A percentile compares a stretch with the other conserved stretches of the same genome.
These are phyloP conservation scores for Stenoptilia bipunctidactyla DNA, from an alignment of 2,888 invertebrate species.

Conservation along the genomic window DNA sequence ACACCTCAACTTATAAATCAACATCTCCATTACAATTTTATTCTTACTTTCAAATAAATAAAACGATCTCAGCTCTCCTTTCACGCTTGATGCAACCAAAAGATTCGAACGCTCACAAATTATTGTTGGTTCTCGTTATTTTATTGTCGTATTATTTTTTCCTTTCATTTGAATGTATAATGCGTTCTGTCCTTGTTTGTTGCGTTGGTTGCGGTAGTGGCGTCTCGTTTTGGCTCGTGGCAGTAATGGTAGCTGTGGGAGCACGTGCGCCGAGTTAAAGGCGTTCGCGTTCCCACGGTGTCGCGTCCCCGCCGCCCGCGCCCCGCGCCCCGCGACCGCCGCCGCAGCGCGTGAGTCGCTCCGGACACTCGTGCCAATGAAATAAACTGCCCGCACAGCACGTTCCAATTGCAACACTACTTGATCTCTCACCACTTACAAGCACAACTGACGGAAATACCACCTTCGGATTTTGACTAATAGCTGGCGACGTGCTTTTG, in stretches of 20 bases:
- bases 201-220: slow-evolving; percentile 14
- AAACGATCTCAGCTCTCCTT: slow-evolving; percentile 37
- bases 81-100: slow-evolving; percentile 36
- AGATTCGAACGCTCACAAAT: slow-evolving; percentile 57
- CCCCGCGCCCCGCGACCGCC: slow-evolving; percentile 21
- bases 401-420: slow-evolving; percentile 63
- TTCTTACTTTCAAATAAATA: slow-evolving; percentile 51
- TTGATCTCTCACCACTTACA: slow-evolving; percentile 38
- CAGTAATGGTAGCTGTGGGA: slow-evolving; percentile 48
- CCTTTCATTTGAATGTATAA: slow-evolving; percentile 20
- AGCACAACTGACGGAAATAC: slow-evolving; percentile 52
- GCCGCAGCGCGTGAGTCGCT: slow-evolving; percentile 33
- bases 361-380: slow-evolving; percentile 57
- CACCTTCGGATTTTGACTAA: slow-evolving; percentile 17
- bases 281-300: slow-evolving; percentile 69
- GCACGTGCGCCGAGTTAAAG: slow-evolving; percentile 71
- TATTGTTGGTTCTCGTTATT: slow-evolving; percentile 58
- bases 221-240: slow-evolving; percentile 37
- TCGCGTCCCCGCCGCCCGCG: slow-evolving; percentile 34
- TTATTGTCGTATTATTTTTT: slow-evolving; percentile 43
- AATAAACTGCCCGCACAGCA: slow-evolving; percentile 62
- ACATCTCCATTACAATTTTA: slow-evolving; percentile 53
- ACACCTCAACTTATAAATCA: slow-evolving; percentile 50
- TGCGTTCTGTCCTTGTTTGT: slow-evolving; percentile 17
- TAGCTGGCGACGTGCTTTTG: neutral